Evolutionary conservation across 2,113 vertebrate genomes (phyloP).

Genomic region (Nerophis lumbriciformis): DNA sequence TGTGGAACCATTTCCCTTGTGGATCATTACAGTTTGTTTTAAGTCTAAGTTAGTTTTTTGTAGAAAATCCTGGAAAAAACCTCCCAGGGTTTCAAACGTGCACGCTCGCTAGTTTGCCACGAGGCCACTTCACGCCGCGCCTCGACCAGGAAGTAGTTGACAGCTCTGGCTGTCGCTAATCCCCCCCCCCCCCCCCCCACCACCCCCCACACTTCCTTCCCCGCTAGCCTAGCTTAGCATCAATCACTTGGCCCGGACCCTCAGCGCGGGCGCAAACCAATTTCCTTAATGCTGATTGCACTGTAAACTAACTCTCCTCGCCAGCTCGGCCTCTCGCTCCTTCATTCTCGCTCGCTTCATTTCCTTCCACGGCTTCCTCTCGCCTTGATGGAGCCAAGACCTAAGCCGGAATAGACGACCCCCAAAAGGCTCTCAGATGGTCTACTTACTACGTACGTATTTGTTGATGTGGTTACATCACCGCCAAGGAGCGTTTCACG

Average conservation of each 20-base stretch:
- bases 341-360: conserved; percentile 45
- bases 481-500: not conserved
- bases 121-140: conserved; percentile 64
- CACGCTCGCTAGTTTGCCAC: not conserved
- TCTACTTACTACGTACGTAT: conserved; percentile 3
- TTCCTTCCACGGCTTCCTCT: conserved; percentile 50
- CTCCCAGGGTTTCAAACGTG: not conserved
- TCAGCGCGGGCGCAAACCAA: conserved; percentile 61
- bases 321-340: conserved; percentile 45
- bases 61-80: no score
- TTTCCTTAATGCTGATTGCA: conserved; percentile 73
- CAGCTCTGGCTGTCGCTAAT: conserved; percentile 42
- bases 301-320: conserved; percentile 67
- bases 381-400: conserved; percentile 47
- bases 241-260: conserved; percentile 61
- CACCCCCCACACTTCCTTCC: conserved; percentile 70
- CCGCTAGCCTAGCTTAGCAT: conserved; percentile 70
- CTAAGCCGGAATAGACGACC: conserved; percentile 32
- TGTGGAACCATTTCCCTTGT: no score
- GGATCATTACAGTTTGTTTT: no score
- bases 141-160: conserved; percentile 74
- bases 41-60: no score
- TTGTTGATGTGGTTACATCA: conserved; percentile 2
- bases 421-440: not conserved
- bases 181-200: conserved; percentile 61